These are phyloP conservation scores for Episyrphus balteatus DNA, from an alignment of 1,140 invertebrate species.

Conservation along the genomic window DNA sequence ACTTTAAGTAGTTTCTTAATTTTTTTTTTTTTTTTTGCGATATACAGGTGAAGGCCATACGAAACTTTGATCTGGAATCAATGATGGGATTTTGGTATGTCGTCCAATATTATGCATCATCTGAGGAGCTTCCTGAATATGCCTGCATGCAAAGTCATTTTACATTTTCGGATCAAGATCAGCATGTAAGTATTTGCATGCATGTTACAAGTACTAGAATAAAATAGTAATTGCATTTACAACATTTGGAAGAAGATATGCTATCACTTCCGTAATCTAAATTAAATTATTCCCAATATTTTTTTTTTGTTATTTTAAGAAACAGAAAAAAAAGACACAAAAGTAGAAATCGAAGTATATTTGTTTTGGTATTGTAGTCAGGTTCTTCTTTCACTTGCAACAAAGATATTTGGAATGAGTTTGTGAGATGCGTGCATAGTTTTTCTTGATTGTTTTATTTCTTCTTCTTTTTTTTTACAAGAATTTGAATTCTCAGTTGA, in stretches of 20 bases:
- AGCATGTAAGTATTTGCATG: conserved; percentile 20
- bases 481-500: not conserved
- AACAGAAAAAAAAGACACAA: too few relatives aligned
- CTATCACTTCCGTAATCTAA: too few relatives aligned
- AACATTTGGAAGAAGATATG: not conserved
- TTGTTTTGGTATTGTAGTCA: too few relatives aligned
- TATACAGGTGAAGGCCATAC: conserved; percentile 40
- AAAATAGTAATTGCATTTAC: not conserved
- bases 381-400: too few relatives aligned
- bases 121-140: conserved; percentile 68
- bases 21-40: not conserved
- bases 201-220: not conserved
- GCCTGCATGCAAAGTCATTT: conserved; percentile 73
- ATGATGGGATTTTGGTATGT: conserved; percentile 70
- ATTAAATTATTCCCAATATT: too few relatives aligned
- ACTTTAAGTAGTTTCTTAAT: not conserved
- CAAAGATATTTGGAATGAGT: too few relatives aligned
- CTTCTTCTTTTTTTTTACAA: not conserved
- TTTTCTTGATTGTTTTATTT: too few relatives aligned
- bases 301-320: too few relatives aligned
- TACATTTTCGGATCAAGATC: conserved; percentile 37
- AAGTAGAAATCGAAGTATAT: too few relatives aligned
- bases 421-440: too few relatives aligned
- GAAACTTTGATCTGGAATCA: conserved; percentile 41
- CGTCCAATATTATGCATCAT: conserved; percentile 76